Evolutionary conservation across 1,140 invertebrate species (phyloP), one percentile per base, ranked within the genome.

Genomic region (Aphidius gifuensis): DNA sequence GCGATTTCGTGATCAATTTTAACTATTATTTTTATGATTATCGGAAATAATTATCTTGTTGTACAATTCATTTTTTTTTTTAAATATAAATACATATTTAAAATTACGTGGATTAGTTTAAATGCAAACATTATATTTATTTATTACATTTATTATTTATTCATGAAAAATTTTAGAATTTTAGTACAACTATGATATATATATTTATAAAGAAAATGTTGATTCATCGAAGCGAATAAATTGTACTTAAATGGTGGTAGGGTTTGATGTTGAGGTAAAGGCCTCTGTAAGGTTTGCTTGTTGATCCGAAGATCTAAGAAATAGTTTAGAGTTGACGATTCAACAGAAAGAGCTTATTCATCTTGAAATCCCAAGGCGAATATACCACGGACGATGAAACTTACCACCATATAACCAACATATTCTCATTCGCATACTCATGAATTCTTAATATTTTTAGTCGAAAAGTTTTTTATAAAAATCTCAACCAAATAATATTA

Each of bases 241-340:
- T 69, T 71, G 68, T 65, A 72, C 72, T 72, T 71, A 71, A 74
- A 71, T 50, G 9, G 58, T 49, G 38, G 38, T 32, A 38, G 43
- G 58, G 40, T 47, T 47, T 47, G 38, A 50, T 50, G 11, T 43
- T 11, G 11, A 60, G 32, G 60, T 32, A 23, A 11, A 50, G 11
- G 48, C 6, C 6, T 16, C 9, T 21, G 51, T 23, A 40, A n/a
- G 8, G 53, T 11, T 58, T 54, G 64, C 69, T 68, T 69, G 65
- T 58, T 48, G n/a, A 46, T 21, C 53, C 61, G 63, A 74, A 77
- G 75, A 78, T 78, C 75, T 74, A 66, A 78, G 74, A 71, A 77
- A 78, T 78, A 78, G 76, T 77, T 77, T 71, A 70, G 68, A 77
- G 69, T 76, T 74, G 66, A 58, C 61, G 55, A 58, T 45, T 44